Base-by-base conservation (phyloP, 1,140 invertebrate genomes). In the Harpegnathos saltator region DNA sequence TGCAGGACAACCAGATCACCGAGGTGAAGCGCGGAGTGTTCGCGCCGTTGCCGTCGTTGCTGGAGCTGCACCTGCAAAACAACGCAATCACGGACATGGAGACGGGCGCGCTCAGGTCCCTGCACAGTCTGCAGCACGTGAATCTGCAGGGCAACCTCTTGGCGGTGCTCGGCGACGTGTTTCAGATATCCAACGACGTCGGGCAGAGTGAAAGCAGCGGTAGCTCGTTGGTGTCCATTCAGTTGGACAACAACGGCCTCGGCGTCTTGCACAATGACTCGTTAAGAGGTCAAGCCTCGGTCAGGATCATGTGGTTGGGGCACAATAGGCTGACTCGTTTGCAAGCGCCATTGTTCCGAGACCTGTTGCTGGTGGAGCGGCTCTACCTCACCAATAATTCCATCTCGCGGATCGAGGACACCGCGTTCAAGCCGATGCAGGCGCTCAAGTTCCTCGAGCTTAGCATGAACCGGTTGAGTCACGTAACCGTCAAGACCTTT, bases 231-330 rank as follows among this genome's bases (percentile, higher is more conserved):
- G 96, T 98, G 24, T 98, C 97, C 0, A 97, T 99, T 71, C 97
- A 98, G 92, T 93, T 99, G 11, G 97, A 97, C 90, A 96, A 96
- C 71, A 99, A 99, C 93, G 96, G 96, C 85, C 95, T 99, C 71
- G 95, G 95, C 22, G 95, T 96, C 9, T 93, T 99, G 33, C 97
- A 98, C 91, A 96, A 97, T 89, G 96, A 97, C 89, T 97, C 97
- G 0, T 95, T 98, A 22, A 93, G 95, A 29, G 97, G 97, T 7
- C 97, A 98, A 93, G 96, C 96, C 0, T 97, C 96, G 84, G 96
- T 98, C 9, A 96, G 98, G 93, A 97, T 98, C 85, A 96, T 98
- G 95, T 98, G 97, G 97, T 94, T 98, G 17, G 96, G 97, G n/a
- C 96, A 98, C 92, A 98, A 98, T 93, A 96, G 96, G 89, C 93